Evolutionary conservation across 2,888 invertebrate species (phyloP), one percentile per base, ranked within the genome.

Genomic region (Dynastes maya): DNA sequence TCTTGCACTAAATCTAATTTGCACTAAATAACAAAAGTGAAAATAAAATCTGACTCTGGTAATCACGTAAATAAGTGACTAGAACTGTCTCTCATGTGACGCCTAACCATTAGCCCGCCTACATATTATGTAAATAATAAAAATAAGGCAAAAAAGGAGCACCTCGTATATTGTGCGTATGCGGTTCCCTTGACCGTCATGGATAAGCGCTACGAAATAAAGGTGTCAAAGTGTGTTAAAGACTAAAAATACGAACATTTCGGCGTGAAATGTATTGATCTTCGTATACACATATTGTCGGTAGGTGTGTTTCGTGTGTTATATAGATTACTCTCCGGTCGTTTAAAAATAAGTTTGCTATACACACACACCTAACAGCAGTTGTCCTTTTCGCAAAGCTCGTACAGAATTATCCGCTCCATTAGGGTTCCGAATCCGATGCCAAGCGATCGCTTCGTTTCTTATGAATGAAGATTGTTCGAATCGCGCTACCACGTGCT

Each of bases 401-500:
- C 61, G 72, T 61, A 61, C 72, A 74, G 61, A 61, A 74, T 74
- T 74, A 74, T 74, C 72, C 72, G 72, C 72, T 72, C 72, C 58
- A 72, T 72, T 72, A 72, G 16, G 49, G 72, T 74, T 22, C 49
- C 27, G 72, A 49, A 16, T n/a, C 61, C 55, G 45, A 58, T 61
- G 72, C 72, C 72, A 74, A 74, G 61, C 49, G 72, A 68, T 63
- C 72, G 63, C 61, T 27, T 13, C 32, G 49, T 13, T 74, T 74
- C 72, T 74, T 74, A 74, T 74, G 72, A 74, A 74, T 74, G 72
- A 45, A 74, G 13, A 61, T 61, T 40, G 13, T 37, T 74, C 27
- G 61, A 74, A 40, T 37, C 32, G 45, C 32, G 37, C 22, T 49
- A 45, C 45, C 72, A 61, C 72, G 61, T 74, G 72, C 72, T 27